Base-by-base conservation (phyloP, 2,888 invertebrate species). In the Sicus ferrugineus region DNA sequence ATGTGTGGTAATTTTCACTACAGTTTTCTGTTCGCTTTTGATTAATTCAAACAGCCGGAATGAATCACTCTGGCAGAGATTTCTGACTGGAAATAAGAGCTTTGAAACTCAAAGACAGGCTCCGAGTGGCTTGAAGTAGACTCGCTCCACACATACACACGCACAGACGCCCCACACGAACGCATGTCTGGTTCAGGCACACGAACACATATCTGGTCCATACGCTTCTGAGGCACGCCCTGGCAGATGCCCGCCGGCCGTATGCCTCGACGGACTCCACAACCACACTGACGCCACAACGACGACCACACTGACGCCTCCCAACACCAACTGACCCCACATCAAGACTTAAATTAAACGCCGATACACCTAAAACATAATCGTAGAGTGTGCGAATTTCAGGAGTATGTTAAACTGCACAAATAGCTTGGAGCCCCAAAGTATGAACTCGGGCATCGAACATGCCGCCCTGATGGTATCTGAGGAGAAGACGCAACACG, bases 401-500 rank as follows among this genome's bases (percentile, higher is more conserved):
- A 91, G 91, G 91, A 95, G 94, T 91, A 94, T 95, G 94, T 91
- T 94, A 91, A 95, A 95, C 92, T 94, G 94, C 90, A 94, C 94
- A 88, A 95, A 95, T 90, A 93, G 93, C 84, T 89, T 94, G 89
- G 94, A 95, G 88, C 94, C 93, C 85, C 93, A 93, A 88, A 85
- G 85, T 83, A 90, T 94, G 88, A 93, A 93, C 83, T 91, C 91
- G 82, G 87, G 88, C 81, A 89, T 90, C 84, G 92, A 92, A 88
- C 91, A 91, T 86, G 90, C 91, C 86, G 91, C 91, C 85, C 88
- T 92, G 86, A 91, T 91, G 88, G 89, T 90, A 86, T 89, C 90
- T 82, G 92, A 92, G 88, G 91, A 91, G 87, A 91, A 91, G 87
- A 90, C 90, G 85, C 90, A 90, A 86, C 91, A 91, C 86, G 91